phyloP scores from a whole-genome alignment of 2,113 vertebrate genomes.

The Cyphomyrus discorhynchus region DNA sequence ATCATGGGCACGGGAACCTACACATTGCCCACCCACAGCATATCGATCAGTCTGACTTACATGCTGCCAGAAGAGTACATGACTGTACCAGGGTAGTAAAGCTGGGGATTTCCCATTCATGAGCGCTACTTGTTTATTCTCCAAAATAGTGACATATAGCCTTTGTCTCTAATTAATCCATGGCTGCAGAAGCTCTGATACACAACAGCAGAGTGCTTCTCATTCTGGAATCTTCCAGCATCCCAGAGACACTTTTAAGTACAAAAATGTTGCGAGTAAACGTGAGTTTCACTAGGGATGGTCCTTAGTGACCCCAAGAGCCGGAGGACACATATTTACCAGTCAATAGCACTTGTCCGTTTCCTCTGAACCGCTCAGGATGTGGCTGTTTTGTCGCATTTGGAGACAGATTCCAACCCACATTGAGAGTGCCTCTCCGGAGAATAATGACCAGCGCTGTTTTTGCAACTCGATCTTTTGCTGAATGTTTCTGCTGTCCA shows the following conservation, averaged over 20 bases:
- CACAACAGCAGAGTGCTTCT: not conserved
- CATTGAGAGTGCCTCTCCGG: not conserved
- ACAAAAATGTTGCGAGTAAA: conserved; percentile 9
- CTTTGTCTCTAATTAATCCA: not conserved
- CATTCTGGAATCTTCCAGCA: not conserved
- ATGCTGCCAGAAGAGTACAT: not conserved
- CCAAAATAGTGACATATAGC: not conserved
- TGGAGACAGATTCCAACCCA: not conserved
- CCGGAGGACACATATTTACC: not conserved
- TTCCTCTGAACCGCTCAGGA: not conserved
- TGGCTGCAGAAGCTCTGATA: not conserved
- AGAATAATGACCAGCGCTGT: not conserved
- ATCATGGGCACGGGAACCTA: not conserved
- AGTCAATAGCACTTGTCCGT: conserved; percentile 5
- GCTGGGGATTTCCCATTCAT: not conserved
- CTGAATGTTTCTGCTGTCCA: not conserved
- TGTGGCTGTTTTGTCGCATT: not conserved
- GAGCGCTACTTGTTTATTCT: not conserved
- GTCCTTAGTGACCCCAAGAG: not conserved
- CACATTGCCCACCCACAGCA: not conserved
- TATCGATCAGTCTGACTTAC: not conserved
- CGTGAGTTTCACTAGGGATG: not conserved
- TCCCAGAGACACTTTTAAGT: not conserved
- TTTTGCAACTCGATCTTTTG: not conserved
- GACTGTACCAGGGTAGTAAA: not conserved